Base-by-base conservation (phyloP, 37 sponge, comb jelly and placozoan genomes). In the Petrosia ficiformis region DNA sequence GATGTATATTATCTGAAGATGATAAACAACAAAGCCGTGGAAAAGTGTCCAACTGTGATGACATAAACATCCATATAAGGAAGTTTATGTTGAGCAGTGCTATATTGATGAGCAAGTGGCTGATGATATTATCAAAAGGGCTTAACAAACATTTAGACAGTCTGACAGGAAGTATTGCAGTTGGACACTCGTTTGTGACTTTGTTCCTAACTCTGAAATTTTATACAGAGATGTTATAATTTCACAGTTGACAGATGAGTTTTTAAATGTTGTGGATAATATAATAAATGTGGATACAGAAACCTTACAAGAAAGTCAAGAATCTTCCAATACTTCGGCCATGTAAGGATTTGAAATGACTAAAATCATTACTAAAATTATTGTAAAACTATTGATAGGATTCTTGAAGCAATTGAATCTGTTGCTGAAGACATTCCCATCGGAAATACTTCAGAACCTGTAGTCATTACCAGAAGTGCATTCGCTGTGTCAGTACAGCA, bases 251-350 rank as follows among this genome's bases (percentile, higher is more conserved):
- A 43, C n/a, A 14, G 28, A 64, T 16, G 39, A 58, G 1, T 2
- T 80, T 22, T 31, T 86, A 0, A 37, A 26, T 44, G 58, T 75
- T 35, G 72, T 85, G 5, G 79, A 73, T 40, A 78, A 85, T 78
- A 42, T 85, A 3, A 22, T 78, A 6, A 56, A 43, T 24, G 85
- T 39, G 1, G 44, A 71, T 57, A 30, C 31, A 37, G 74, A 67
- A 29, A 57, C 43, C 1, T 57, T 85, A 16, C 58, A 26, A 19
- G 25, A 43, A 2, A 85, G 85, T 44, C 78, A 85, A 34, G 69
- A 54, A 31, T 48, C 14, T 24, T 25, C 73, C 1, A 71, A 57
- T 25, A 36, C 79, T 28, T 72, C 79, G 3, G 57, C 73, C 3
- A 72, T 64, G 85, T 85, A 54, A 22, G 77, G 59, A 0, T 1